These are phyloP conservation scores for Meles meles DNA, from an alignment of 2,113 vertebrate genomes.

Conservation along the genomic window DNA sequence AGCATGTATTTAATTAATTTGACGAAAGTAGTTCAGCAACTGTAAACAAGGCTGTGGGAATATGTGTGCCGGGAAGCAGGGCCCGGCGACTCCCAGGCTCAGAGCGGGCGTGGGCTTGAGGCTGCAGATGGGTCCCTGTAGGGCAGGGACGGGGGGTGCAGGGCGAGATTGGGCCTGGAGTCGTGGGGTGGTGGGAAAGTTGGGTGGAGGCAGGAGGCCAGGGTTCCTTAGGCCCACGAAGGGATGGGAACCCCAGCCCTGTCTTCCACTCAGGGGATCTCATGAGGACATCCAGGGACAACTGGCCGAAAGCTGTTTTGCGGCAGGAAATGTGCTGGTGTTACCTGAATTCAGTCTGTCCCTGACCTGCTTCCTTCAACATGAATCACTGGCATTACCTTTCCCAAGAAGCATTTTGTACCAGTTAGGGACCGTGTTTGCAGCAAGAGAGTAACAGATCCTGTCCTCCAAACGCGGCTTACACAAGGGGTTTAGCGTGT, in stretches of 20 bases:
- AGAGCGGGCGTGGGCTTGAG: rapidly evolving
- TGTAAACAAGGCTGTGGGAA: conserved; percentile 63
- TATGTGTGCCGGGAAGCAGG: rapidly evolving
- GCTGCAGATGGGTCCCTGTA: neutral
- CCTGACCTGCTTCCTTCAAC: neutral
- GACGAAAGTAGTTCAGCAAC: conserved; percentile 71
- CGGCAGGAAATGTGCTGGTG: neutral
- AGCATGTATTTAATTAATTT: conserved; percentile 76
- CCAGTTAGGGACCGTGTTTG: neutral
- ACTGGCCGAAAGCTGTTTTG: rapidly evolving
- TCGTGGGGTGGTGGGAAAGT: rapidly evolving
- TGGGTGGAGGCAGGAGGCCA: neutral
- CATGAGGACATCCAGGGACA: neutral
- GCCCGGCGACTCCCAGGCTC: neutral
- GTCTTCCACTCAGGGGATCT: too few species aligned
- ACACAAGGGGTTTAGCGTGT: neutral
- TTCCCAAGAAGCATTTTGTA: neutral
- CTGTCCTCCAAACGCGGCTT: neutral
- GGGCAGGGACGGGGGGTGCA: neutral
- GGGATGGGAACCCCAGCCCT: neutral
- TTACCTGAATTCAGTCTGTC: neutral
- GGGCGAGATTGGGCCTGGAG: neutral
- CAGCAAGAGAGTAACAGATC: neutral
- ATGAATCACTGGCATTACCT: neutral
- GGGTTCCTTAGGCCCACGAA: neutral